These are phyloP conservation scores for Mesorhabditis sp. DNA, from an alignment of 2,888 invertebrate genomes.

Conservation along the genomic window DNA sequence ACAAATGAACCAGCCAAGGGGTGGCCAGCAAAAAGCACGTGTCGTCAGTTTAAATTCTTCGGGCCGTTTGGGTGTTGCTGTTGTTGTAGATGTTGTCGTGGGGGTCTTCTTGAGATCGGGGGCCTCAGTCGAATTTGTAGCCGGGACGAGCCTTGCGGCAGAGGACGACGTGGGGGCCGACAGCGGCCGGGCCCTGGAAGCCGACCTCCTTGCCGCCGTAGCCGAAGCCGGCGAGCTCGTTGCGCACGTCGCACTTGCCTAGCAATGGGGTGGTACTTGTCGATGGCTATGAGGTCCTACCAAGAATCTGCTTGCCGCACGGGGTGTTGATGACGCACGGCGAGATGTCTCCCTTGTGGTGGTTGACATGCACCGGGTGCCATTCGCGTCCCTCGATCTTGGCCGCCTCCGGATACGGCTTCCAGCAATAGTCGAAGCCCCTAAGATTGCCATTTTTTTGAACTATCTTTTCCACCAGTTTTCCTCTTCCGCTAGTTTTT, in stretches of 20 bases:
- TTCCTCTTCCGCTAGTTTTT: too few species aligned
- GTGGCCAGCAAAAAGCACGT: too few species aligned
- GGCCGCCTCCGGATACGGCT: conserved; percentile 36
- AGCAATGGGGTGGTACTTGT: too few species aligned
- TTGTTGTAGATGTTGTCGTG: too few species aligned
- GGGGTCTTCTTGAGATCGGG: too few species aligned
- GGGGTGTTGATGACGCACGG: conserved; percentile 35
- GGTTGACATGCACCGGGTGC: conserved; percentile 18
- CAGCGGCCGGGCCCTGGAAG: conserved; percentile 20
- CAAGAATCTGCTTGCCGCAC: conserved; percentile 41
- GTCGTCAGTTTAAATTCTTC: too few species aligned
- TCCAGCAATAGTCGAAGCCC: conserved; percentile 43
- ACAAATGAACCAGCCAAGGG: too few species aligned
- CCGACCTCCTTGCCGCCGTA: conserved; percentile 35
- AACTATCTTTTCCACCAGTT: too few species aligned
- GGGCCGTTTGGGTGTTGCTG: too few species aligned
- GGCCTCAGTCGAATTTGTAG: conserved; percentile 33
- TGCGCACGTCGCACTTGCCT: conserved; percentile 43
- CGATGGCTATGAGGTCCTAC: too few species aligned
- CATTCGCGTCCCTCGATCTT: conserved; percentile 39
- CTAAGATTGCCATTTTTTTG: background rate
- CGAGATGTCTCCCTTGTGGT: conserved; percentile 43
- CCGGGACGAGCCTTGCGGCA: conserved; percentile 41
- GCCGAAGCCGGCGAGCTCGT: conserved; percentile 36
- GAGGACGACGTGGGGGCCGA: conserved; percentile 30